A percentile compares a stretch with the other conserved stretches of the same genome.
These are phyloP conservation scores for Cyclura pinguis DNA, from an alignment of 2,797 vertebrate species.

Conservation along the genomic window DNA sequence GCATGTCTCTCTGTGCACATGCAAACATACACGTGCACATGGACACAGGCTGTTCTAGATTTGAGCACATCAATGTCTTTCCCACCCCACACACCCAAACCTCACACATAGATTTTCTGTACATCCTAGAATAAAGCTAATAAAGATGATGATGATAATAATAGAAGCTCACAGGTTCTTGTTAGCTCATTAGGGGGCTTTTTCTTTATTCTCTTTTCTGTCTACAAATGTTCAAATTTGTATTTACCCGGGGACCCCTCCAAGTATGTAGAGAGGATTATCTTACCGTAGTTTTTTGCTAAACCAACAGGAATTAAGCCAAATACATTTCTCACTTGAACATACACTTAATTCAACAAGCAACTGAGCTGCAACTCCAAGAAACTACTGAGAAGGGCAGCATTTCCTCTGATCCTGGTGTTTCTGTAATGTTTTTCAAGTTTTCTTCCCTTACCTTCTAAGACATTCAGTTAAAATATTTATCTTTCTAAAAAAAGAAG, in stretches of 20 bases:
- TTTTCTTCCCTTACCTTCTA: not conserved
- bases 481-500: slow-evolving; percentile 21
- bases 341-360: not conserved
- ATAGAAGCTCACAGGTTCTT: not conserved
- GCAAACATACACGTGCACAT: too few species aligned
- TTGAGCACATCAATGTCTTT: not conserved
- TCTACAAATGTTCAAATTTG: not conserved
- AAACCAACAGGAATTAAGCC: not conserved
- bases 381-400: not conserved
- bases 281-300: not conserved
- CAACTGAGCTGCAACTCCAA: not conserved
- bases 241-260: not conserved
- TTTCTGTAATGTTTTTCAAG: not conserved
- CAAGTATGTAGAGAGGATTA: not conserved
- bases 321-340: not conserved
- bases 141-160: too few species aligned
- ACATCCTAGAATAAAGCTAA: not conserved
- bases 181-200: too few species aligned
- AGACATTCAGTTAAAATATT: slow-evolving; percentile 19
- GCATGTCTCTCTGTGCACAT: too few species aligned
- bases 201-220: not conserved
- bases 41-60: too few species aligned
- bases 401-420: not conserved
- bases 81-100: not conserved
- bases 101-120: not conserved